Evolutionary conservation across 2,797 vertebrate genomes (phyloP).

Genomic region (Diglossa cyanea): DNA sequence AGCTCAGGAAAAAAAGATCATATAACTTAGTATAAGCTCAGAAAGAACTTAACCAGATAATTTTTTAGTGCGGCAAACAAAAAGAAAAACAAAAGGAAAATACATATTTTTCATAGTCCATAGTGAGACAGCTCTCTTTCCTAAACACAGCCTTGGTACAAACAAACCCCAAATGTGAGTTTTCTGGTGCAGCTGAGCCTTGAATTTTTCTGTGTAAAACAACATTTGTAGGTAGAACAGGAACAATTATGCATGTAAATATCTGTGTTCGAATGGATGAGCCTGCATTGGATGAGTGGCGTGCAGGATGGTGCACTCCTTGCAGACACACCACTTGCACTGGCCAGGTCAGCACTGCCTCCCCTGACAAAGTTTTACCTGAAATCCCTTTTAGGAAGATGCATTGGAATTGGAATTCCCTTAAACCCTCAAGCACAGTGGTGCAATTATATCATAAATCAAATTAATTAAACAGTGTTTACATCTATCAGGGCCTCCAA

Average conservation of each 20-base stretch:
- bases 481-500: neutral
- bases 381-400: constrained; percentile 1
- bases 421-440: neutral
- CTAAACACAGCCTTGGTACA: neutral
- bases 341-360: neutral
- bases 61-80: neutral
- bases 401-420: neutral
- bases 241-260: neutral
- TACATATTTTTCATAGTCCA: neutral
- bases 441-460: constrained; percentile 44
- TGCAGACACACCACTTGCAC: neutral
- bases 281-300: neutral
- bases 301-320: neutral
- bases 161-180: neutral
- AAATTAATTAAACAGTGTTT: constrained; percentile 47
- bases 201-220: neutral
- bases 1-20: neutral
- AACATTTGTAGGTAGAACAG: neutral
- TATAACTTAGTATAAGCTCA: neutral
- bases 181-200: neutral
- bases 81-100: neutral
- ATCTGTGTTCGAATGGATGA: neutral
- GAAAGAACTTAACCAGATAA: neutral
- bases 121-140: neutral
- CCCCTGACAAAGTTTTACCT: neutral